Conservation (phyloP, 2,888 invertebrate genomes). For the Sinohyriopsis cumingii region DNA sequence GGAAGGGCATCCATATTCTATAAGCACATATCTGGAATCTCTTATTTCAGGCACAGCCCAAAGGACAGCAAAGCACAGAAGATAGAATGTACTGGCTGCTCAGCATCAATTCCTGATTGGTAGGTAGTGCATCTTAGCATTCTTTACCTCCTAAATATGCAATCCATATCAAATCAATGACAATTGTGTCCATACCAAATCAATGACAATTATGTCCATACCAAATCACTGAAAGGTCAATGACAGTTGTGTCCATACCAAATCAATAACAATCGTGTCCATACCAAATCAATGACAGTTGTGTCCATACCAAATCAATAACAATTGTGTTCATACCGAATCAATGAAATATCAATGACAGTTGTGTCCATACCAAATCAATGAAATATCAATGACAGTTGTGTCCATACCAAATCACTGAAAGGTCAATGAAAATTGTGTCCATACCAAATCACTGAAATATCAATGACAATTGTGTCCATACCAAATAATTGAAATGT, state of each 20-base stretch:
- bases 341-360: not conserved
- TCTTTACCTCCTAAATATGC: not conserved
- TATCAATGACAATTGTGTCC: no score
- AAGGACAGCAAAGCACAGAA: conserved; percentile 81
- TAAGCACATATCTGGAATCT: not conserved
- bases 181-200: no score
- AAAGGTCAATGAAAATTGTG: no score
- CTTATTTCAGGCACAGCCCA: conserved; percentile 74
- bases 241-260: not conserved
- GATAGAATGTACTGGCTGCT: conserved; percentile 88
- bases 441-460: no score
- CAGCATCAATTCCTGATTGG: conserved; percentile 87
- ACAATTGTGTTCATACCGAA: not conserved
- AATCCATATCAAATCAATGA: no score
- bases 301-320: not conserved
- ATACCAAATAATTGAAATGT: no score
- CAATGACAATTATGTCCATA: not conserved
- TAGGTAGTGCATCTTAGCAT: conserved; percentile 70
- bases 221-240: not conserved
- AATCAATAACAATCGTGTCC: not conserved
- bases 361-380: no score
- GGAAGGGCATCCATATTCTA: no score
- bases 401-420: no score
- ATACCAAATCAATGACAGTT: not conserved
- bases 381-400: no score